Conservation (phyloP, 2,888 invertebrate genomes). For the Strigamia transsilvanica region DNA sequence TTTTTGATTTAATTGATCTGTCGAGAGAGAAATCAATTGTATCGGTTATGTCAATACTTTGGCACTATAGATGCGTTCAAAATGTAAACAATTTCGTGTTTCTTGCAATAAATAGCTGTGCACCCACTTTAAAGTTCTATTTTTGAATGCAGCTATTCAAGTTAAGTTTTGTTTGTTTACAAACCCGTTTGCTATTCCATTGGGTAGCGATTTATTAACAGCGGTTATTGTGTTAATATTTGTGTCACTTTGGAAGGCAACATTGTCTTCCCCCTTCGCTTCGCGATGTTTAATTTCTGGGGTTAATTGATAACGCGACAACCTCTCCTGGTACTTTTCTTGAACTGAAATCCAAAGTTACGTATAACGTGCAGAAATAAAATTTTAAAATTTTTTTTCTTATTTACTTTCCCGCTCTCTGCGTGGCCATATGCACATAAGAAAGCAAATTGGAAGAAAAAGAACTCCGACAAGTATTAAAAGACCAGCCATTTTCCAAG, state of each 20-base stretch:
- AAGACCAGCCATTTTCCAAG: not conserved
- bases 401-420: not conserved
- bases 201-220: not conserved
- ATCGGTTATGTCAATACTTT: not conserved
- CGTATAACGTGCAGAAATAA: not conserved
- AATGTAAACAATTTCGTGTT: no score
- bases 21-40: not conserved
- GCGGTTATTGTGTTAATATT: not conserved
- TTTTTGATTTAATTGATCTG: not conserved
- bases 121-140: no score
- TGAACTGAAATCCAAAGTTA: not conserved
- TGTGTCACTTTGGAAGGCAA: not conserved
- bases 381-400: not conserved
- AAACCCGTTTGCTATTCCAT: not conserved
- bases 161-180: no score
- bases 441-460: not conserved
- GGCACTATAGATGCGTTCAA: no score
- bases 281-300: not conserved
- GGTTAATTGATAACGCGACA: not conserved
- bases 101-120: no score
- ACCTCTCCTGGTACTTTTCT: not conserved
- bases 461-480: not conserved
- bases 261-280: not conserved
- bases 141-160: no score
- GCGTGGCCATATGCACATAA: slow-evolving; percentile 14